These are phyloP conservation scores for Phalangium opilio DNA, from an alignment of 2,888 invertebrate species.

Conservation along the genomic window DNA sequence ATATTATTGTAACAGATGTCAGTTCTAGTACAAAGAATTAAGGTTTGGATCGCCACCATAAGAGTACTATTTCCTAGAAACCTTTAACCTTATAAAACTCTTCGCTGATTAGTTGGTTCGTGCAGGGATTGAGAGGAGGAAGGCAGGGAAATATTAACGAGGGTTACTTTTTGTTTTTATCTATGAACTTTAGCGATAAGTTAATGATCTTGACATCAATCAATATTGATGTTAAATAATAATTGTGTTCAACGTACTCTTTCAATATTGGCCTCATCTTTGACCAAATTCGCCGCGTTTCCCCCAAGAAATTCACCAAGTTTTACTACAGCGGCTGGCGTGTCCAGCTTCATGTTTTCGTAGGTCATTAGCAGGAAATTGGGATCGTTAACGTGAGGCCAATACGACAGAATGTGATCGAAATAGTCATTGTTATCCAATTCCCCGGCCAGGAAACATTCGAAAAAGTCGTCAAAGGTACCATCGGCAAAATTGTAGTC, in stretches of 20 bases:
- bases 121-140: no score
- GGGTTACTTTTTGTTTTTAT: no score
- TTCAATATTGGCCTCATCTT: conserved; percentile 3
- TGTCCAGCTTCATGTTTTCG: conserved; percentile 29
- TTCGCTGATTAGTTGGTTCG: no score
- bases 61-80: no score
- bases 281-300: conserved; percentile 4
- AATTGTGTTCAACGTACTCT: background rate
- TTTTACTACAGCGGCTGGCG: conserved; percentile 10
- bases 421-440: conserved; percentile 19
- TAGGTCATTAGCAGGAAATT: conserved; percentile 30
- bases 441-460: conserved; percentile 29
- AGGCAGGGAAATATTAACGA: no score
- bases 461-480: conserved; percentile 28
- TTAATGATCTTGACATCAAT: no score
- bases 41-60: no score
- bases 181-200: no score
- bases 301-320: conserved; percentile 19
- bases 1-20: no score
- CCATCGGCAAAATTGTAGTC: conserved; percentile 7
- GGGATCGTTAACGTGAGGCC: conserved; percentile 17
- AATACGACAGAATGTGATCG: conserved; percentile 12
- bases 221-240: no score
- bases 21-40: no score
- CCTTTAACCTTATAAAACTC: no score